Base-by-base conservation (phyloP, 2,113 vertebrate species). In the Pygathrix nemaeus region DNA sequence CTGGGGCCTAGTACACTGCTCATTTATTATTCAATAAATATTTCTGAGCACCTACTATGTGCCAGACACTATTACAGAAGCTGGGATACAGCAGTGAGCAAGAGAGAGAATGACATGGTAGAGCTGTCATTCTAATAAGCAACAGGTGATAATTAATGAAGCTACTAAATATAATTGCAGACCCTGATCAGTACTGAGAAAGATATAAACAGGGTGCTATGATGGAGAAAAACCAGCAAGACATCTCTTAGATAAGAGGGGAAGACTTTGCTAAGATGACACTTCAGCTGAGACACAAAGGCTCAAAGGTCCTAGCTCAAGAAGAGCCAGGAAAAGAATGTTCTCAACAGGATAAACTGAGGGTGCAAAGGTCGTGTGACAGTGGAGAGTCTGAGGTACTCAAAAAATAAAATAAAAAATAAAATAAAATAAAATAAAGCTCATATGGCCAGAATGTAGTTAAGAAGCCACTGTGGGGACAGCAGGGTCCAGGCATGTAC, bases 71-170 rank as follows among this genome's bases (percentile, higher is more conserved):
- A 9, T 11, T 21, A 35, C 12, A 48, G 45, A 75, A 73, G 32
- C 40, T 30, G 21, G 1, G 17, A 66, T 2, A 66, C 32, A 50
- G 17, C 0, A 8, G 21, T 12, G 25, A 48, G 38, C 21, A 76
- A 38, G n/a, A 70, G 40, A 72, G 68, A n/a, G 5, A 4, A 12
- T 27, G 30, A 1, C 32, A 7, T 57, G 48, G 27, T 1, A 52
- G 21, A 3, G 23, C 18, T 30, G 27, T 16, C 64, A 16, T 57
- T 38, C 40, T 79, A 20, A 25, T 43, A 35, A 70, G 81, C 48
- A 38, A 89, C 64, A 78, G n/a, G 45, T 30, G 83, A 13, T 6
- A 91, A 96, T 32, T 66, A 84, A 92, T 17, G 52, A 59, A 86
- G 52, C 72, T 17, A 48, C n/a, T 27, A 64, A 64, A 38, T 43